These are phyloP conservation scores for Tamias sibiricus DNA, from an alignment of 2,113 vertebrate species.

Conservation along the genomic window DNA sequence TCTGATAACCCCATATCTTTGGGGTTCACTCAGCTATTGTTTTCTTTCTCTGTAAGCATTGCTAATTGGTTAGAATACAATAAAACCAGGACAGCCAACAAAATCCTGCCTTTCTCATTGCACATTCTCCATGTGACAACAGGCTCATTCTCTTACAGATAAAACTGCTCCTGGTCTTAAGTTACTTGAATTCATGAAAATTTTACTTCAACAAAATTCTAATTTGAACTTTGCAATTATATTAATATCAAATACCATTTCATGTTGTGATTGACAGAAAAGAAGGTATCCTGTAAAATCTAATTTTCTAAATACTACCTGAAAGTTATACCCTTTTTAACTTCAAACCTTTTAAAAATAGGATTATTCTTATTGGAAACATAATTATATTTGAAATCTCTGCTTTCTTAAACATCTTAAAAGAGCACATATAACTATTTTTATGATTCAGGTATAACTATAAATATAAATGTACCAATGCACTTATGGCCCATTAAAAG, in stretches of 20 bases:
- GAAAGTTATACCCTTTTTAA: slow-evolving; percentile 44
- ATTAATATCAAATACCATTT: slow-evolving; percentile 18
- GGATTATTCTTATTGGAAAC: slow-evolving; percentile 48
- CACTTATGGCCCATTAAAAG: slow-evolving; percentile 50
- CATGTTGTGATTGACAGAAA: slow-evolving; percentile 16
- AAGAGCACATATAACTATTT: slow-evolving; percentile 38
- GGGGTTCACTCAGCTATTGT: not conserved
- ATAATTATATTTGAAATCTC: slow-evolving; percentile 52
- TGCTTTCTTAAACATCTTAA: slow-evolving; percentile 53
- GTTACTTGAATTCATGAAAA: slow-evolving; percentile 34
- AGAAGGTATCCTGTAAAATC: slow-evolving; percentile 23
- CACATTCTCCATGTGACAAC: not conserved
- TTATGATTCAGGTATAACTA: slow-evolving; percentile 55
- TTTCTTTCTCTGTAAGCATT: not conserved
- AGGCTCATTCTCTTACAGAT: not conserved
- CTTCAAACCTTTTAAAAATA: slow-evolving; percentile 10
- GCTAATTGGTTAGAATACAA: slow-evolving; percentile 14
- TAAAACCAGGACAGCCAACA: slow-evolving; percentile 36
- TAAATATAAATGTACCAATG: slow-evolving; percentile 42
- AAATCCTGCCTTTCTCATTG: not conserved
- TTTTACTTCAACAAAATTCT: slow-evolving; percentile 49
- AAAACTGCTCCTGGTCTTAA: slow-evolving; percentile 42
- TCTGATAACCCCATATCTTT: slow-evolving; percentile 12
- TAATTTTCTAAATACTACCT: slow-evolving; percentile 55
- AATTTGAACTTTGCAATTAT: not conserved